Conservation (phyloP, 2,797 vertebrate species). For the Girardinus metallicus region DNA sequence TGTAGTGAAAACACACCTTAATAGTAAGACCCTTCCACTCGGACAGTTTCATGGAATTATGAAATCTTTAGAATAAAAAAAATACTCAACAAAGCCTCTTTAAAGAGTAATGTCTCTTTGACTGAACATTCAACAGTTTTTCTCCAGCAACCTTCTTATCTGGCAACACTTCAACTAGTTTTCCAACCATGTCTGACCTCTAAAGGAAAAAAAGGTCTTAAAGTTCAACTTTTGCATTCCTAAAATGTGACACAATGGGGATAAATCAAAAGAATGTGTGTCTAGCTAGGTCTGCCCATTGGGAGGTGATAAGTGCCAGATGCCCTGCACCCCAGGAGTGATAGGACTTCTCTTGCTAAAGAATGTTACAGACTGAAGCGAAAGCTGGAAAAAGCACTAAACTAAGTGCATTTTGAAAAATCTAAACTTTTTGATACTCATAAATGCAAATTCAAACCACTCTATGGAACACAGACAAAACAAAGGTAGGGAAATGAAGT, state of each 20-base stretch:
- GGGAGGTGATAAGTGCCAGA: constrained; percentile 34
- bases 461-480: not conserved
- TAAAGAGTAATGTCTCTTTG: not conserved
- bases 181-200: constrained; percentile 1
- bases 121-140: not conserved
- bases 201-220: not conserved
- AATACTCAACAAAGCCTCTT: not conserved
- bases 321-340: constrained; percentile 13
- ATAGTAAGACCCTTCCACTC: constrained; percentile 42
- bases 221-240: constrained; percentile 11
- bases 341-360: not conserved
- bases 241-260: constrained; percentile 20
- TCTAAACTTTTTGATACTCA: not conserved
- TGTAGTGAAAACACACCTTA: constrained; percentile 7
- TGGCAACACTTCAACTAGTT: constrained; percentile 8
- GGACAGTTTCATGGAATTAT: constrained; percentile 28
- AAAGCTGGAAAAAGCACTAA: not conserved
- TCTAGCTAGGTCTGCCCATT: constrained; percentile 22
- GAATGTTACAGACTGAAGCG: not conserved
- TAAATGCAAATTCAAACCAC: constrained; percentile 12
- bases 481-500: constrained; percentile 20
- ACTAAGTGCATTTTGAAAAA: not conserved
- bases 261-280: constrained; percentile 30
- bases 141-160: not conserved
- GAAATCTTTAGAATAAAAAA: constrained; percentile 14